These are phyloP conservation scores for Larimichthys crocea DNA, from an alignment of 2,113 vertebrate species.

Conservation along the genomic window DNA sequence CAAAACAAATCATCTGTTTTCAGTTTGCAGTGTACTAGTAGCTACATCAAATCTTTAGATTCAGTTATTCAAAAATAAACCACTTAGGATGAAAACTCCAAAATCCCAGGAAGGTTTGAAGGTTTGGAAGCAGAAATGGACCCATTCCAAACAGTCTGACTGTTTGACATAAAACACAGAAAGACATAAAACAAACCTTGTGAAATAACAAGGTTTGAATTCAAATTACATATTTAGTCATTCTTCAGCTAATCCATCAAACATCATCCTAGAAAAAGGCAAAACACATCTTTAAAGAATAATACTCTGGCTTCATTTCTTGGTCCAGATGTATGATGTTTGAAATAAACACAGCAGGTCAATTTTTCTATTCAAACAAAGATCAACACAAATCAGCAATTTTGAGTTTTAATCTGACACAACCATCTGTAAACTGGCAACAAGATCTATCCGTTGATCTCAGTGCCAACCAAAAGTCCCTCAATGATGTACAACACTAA, in stretches of 20 bases:
- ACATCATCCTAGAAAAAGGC: not conserved
- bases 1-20: not conserved
- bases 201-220: not conserved
- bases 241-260: not conserved
- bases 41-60: not conserved
- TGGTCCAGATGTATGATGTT: not conserved
- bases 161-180: not conserved
- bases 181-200: not conserved
- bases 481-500: not conserved
- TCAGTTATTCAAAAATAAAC: not conserved
- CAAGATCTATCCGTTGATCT: not conserved
- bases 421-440: not conserved
- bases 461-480: not conserved
- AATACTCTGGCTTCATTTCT: not conserved
- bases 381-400: not conserved
- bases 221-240: not conserved
- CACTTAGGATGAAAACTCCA: not conserved
- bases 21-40: not conserved
- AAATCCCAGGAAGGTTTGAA: not conserved
- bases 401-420: not conserved
- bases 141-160: not conserved
- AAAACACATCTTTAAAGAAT: not conserved
- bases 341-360: not conserved
- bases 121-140: not conserved
- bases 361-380: not conserved